Base-by-base conservation (phyloP, 2,113 vertebrate genomes). In the Sorex araneus region DNA sequence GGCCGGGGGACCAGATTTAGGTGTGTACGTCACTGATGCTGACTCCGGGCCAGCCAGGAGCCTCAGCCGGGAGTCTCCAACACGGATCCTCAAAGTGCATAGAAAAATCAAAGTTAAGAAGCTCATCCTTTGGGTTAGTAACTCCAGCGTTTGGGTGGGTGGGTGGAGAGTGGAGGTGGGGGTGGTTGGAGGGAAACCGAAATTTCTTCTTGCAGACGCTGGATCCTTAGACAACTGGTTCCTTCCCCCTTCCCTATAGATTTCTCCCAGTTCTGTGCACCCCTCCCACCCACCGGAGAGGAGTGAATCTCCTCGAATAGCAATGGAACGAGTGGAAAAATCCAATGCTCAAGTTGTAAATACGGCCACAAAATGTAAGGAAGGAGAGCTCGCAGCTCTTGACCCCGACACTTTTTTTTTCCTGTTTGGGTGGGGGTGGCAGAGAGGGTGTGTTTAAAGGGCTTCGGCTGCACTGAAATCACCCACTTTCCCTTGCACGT, bases 271-370 rank as follows among this genome's bases (percentile, higher is more conserved):
- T 66, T 66, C 28, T 71, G 64, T 30, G 90, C 91, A 88, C 27
- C 67, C 36, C 64, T 45, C 64, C 87, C 82, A 70, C 76, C 50
- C 77, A 40, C 87, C 64, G 60, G 70, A 95, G 96, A 89, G 80
- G 88, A 84, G 89, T 89, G 92, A 64, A 47, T 70, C 87, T 93
- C 86, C 94, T 95, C 43, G n/a, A 77, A 60, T 80, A 69, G 74
- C 40, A 43, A 78, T 21, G 69, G 84, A 93, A 81, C 84, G 83
- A 95, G 77, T 95, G 96, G 96, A 96, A 97, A 97, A 97, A 96
- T 66, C 63, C 96, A 91, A 60, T 15, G 63, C 80, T 76, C 12
- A 92, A 92, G 74, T 78, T 86, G 69, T 78, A 71, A 91, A 79
- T n/a, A 66, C 73, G 79, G 57, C 57, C 47, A 76, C 85, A 47